Evolutionary conservation across 2,888 invertebrate species (phyloP), one percentile per base, ranked within the genome.

Genomic region (Clusia tigrina): DNA sequence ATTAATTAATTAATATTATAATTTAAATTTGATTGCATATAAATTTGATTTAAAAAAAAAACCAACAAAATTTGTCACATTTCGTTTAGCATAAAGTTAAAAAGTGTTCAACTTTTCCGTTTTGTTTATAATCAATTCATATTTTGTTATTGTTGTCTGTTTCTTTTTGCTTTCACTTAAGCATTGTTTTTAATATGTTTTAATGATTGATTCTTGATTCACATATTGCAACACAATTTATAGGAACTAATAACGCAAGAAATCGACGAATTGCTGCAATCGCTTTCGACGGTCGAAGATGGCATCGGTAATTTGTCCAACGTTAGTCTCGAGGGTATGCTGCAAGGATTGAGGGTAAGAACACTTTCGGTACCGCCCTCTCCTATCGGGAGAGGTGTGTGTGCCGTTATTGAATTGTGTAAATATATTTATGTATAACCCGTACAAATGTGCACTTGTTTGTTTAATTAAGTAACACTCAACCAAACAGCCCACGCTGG

Each of bases 281-380:
- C 89, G 75, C 86, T 92, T 71, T 87, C 86, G 72, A 86, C 86
- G 71, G 88, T 91, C 67, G 92, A 92, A 85, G 86, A 86, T 68
- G 87, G 87, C 71, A 87, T 91, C 72, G 86, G 87, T 62, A 87
- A 88, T 77, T 86, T 93, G 71, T 92, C 93, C 18, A 86, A 87
- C 70, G 89, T 89, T 79, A 91, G 88, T 80, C 87, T 92, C 73
- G 88, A 89, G 69, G 87, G 88, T 60, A 92, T 93, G 90, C 87
- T 90, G 70, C 84, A 86, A 57, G 89, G 90, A 71, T 86, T 93
- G 51, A 87, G 87, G 89, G 93, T 93, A 85, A 90, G 48, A 20
- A 20, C 42, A n/a, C 42, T 42, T 42, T 42, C n/a, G 42, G 9
- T 42, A 3, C 42, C n/a, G 12, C 5, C 32, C 12, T 32, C 32